phyloP scores from a whole-genome alignment of 1,140 invertebrate species.

The Pseudomyrmex pallidus region DNA sequence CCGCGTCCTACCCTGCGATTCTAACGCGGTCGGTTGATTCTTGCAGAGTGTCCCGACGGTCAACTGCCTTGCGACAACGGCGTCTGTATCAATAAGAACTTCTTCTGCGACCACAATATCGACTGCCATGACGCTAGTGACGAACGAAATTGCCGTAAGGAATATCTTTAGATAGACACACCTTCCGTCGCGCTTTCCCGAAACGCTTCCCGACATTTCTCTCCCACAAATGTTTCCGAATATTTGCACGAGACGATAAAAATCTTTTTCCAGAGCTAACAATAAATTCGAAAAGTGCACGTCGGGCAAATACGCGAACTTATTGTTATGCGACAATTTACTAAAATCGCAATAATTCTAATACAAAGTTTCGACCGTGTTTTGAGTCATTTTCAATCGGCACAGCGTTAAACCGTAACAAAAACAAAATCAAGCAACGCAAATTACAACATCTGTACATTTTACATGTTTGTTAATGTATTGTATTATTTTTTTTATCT shows the following conservation, averaged over 20 bases:
- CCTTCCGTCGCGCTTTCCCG: conserved; percentile 2
- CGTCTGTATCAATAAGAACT: conserved; percentile 85
- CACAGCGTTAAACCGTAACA: no score
- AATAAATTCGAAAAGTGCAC: no score
- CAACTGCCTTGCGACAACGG: conserved; percentile 87
- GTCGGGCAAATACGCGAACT: no score
- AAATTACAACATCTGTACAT: no score
- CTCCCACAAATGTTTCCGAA: neutral
- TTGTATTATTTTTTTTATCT: conserved; percentile 65
- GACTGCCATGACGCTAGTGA: conserved; percentile 92
- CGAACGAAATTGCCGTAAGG: conserved; percentile 89
- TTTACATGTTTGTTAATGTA: no score
- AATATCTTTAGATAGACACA: conserved; percentile 65
- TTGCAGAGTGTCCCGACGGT: conserved; percentile 84
- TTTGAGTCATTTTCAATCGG: no score
- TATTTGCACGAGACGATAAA: neutral
- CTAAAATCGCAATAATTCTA: no score
- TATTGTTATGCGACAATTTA: no score
- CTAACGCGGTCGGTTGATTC: conserved; percentile 44
- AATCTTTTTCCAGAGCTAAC: neutral
- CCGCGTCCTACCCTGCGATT: neutral
- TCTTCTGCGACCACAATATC: conserved; percentile 85
- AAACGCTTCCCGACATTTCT: neutral
- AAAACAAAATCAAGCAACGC: no score
- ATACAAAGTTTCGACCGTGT: no score